Conservation (phyloP, 2,113 vertebrate genomes). For the Pelvicachromis taeniatus region DNA sequence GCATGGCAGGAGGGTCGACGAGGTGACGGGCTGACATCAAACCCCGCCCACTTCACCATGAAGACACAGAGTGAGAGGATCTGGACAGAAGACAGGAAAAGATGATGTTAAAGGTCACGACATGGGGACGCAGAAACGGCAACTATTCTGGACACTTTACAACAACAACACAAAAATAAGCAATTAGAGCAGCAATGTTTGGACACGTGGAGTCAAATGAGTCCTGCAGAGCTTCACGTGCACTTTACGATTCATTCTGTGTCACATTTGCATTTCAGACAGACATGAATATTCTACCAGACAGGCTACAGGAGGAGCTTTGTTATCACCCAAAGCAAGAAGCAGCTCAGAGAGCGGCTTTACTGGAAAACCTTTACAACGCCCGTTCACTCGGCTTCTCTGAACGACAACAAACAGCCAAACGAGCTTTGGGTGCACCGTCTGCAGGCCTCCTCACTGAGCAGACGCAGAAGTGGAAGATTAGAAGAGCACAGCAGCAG, state of each 20-base stretch:
- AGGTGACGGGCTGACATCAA: constrained; percentile 87
- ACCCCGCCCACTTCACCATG: constrained; percentile 74
- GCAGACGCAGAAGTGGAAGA: neutral
- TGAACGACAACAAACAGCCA: neutral
- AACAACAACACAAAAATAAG: neutral
- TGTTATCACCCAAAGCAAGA: neutral
- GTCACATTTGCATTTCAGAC: neutral
- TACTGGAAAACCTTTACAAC: neutral
- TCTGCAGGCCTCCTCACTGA: neutral
- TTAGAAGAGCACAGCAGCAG: neutral
- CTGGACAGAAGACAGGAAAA: neutral
- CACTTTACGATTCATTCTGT: neutral
- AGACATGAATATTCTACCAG: neutral
- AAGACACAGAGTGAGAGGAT: constrained; percentile 13
- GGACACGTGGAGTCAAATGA: neutral
- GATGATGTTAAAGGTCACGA: neutral
- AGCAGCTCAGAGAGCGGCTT: neutral
- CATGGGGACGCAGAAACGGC: neutral
- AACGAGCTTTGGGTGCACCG: neutral
- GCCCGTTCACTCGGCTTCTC: neutral
- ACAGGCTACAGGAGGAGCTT: neutral
- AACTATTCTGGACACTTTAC: neutral
- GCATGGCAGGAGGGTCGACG: constrained; percentile 63
- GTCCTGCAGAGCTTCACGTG: neutral
- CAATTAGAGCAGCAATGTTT: neutral